phyloP scores from a whole-genome alignment of 2,888 invertebrate genomes.

The Oscheius sp. region DNA sequence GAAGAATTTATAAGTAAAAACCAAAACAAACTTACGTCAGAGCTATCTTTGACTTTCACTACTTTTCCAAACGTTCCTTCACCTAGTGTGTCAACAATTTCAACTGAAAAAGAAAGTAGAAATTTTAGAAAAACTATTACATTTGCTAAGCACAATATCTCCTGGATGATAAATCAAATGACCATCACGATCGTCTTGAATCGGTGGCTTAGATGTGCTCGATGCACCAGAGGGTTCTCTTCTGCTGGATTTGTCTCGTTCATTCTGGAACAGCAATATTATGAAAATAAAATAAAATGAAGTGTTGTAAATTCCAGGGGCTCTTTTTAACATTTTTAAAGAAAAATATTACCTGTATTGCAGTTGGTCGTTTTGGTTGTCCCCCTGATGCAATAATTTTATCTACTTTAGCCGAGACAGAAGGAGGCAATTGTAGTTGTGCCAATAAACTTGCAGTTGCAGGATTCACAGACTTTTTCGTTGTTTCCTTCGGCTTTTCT shows the following conservation, averaged over 20 bases:
- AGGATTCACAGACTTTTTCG: slow-evolving; percentile 16
- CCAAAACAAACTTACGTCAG: slow-evolving; percentile 12
- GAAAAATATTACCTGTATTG: neutral
- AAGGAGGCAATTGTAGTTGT: slow-evolving; percentile 63
- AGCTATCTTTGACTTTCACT: slow-evolving; percentile 76
- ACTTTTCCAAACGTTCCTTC: slow-evolving; percentile 99
- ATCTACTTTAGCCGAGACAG: slow-evolving; percentile 67
- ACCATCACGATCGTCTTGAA: slow-evolving; percentile 99
- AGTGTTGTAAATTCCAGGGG: neutral
- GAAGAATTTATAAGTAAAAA: neutral
- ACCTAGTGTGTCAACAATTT: slow-evolving; percentile 95
- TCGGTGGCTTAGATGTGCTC: slow-evolving; percentile 79
- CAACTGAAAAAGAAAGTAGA: slow-evolving; percentile 79
- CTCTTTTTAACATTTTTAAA: neutral
- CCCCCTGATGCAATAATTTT: slow-evolving; percentile 60
- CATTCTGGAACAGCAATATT: slow-evolving; percentile 19
- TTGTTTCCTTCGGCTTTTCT: slow-evolving; percentile 19
- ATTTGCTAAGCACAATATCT: slow-evolving; percentile 98
- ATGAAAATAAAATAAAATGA: neutral
- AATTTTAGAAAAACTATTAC: slow-evolving; percentile 72
- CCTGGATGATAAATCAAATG: slow-evolving; percentile 99
- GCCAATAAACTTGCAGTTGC: slow-evolving; percentile 53
- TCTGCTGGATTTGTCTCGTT: slow-evolving; percentile 18
- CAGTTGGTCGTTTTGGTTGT: slow-evolving; percentile 31
- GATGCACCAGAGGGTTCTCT: slow-evolving; percentile 24